Evolutionary conservation across 2,888 invertebrate genomes (phyloP), one percentile per base, ranked within the genome.

Genomic region (Drosophila fungiperda): DNA sequence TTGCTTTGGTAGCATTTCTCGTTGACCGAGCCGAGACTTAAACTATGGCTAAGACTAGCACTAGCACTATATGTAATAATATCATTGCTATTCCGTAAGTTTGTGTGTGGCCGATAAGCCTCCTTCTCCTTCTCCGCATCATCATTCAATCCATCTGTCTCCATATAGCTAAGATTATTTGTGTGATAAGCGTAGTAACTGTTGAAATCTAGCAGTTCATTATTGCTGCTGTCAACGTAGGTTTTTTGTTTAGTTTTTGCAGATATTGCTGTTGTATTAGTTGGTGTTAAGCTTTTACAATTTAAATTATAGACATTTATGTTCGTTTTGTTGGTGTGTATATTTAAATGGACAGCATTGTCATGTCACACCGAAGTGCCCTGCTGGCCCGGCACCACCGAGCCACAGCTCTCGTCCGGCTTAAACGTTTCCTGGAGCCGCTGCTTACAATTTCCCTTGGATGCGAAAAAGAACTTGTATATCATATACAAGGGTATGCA

Each of bases 401-500:
- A 92, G 53, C 90, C 91, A 82, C 91, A 89, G 59, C 80, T 80
- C 5, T 69, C 80, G 73, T 91, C 92, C 32, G 93, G 90, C 62
- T 91, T 91, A 60, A 93, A 93, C 7, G 91, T 80, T 48, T 86
- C 79, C 17, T 84, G 80, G 36, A 90, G 65, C 17, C 92, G 90
- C 62, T 91, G 73, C 35, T 82, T 80, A 54, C 91, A 92, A 48
- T 72, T 79, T 33, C 97, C 97, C 36, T 96, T 96, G 0, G 96
- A 96, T 60, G 95, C 95, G 66, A 94, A 92, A 65, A 94, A 92
- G 82, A 96, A 94, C 93, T 96, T 96, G 94, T 97, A 98, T 66
- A 97, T 85, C 82, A 97, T 96, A 93, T 97, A 98, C 78, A 95
- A 91, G 2, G 98, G 98, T 79, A 98, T 97, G 92, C 97, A 97